Percentiles rank a stretch among this genome's conserved stretches.
phyloP scores from a whole-genome alignment of 2,113 vertebrate species.

The Hyla sarda region DNA sequence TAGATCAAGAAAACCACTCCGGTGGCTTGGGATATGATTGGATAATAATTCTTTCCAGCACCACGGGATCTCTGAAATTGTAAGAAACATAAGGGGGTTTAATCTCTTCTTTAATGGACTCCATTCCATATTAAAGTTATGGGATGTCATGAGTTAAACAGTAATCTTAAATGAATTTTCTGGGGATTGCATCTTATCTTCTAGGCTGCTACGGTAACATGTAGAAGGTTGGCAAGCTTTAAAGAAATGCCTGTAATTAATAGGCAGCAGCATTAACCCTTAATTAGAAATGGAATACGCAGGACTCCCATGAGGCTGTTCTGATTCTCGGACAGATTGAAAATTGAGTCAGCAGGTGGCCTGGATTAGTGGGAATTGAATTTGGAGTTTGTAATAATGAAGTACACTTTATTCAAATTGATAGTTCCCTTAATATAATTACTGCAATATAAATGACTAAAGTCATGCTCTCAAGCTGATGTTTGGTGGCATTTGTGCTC shows the following conservation, averaged over 20 bases:
- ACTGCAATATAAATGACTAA: conserved; percentile 49
- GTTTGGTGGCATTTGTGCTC: conserved; percentile 30
- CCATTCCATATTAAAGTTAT: neutral
- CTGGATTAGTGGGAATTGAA: conserved; percentile 58
- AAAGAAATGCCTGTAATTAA: conserved; percentile 46
- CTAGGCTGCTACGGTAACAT: neutral
- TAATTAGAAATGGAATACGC: conserved; percentile 51
- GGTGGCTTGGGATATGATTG: neutral
- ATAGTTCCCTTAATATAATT: conserved; percentile 57
- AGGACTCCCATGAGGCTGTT: conserved; percentile 39
- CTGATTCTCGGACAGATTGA: conserved; percentile 57
- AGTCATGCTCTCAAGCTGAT: conserved; percentile 35
- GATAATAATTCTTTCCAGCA: neutral
- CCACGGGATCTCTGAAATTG: neutral
- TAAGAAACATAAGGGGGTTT: neutral
- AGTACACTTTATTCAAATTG: conserved; percentile 58
- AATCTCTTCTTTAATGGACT: neutral
- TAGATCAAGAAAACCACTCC: neutral
- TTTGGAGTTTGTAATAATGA: conserved; percentile 56
- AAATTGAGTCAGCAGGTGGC: conserved; percentile 59
- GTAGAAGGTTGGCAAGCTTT: conserved; percentile 15
- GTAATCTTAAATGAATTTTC: conserved; percentile 12
- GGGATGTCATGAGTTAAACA: conserved; percentile 7
- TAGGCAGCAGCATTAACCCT: conserved; percentile 57
- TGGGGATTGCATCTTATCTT: conserved; percentile 19